Evolutionary conservation across 2,113 vertebrate species (phyloP).

Genomic region (Lipotes vexillifer): DNA sequence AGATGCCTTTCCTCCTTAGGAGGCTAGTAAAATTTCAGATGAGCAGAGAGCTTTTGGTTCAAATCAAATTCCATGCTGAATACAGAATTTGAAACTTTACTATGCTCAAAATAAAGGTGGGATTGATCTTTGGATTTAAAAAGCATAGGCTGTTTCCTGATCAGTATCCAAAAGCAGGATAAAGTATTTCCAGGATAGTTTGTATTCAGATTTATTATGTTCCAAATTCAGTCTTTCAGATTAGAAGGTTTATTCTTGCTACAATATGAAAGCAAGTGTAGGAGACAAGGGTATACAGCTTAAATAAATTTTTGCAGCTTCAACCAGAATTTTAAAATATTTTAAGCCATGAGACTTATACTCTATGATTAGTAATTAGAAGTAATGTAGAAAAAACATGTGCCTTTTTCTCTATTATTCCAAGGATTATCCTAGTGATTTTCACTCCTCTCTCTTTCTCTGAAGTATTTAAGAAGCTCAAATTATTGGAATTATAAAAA

Average conservation of each 20-base stretch:
- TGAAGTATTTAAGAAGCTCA: slow-evolving; percentile 1
- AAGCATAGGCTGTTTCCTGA: not conserved
- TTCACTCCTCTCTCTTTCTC: not conserved
- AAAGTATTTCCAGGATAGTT: not conserved
- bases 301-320: not conserved
- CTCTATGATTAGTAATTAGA: slow-evolving; percentile 25
- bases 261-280: not conserved
- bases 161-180: not conserved
- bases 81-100: not conserved
- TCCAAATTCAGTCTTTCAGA: not conserved
- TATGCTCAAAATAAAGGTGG: not conserved
- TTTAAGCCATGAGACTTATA: slow-evolving; percentile 1
- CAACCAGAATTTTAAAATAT: not conserved
- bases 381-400: not conserved
- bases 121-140: not conserved
- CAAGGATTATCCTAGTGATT: not conserved
- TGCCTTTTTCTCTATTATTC: not conserved
- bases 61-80: not conserved
- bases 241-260: not conserved
- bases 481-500: not conserved
- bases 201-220: not conserved
- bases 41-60: not conserved
- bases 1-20: not conserved
- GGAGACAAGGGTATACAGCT: not conserved
- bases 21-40: not conserved